Conservation (phyloP, 1,140 invertebrate genomes). For the Oncopodura yosiiana region DNA sequence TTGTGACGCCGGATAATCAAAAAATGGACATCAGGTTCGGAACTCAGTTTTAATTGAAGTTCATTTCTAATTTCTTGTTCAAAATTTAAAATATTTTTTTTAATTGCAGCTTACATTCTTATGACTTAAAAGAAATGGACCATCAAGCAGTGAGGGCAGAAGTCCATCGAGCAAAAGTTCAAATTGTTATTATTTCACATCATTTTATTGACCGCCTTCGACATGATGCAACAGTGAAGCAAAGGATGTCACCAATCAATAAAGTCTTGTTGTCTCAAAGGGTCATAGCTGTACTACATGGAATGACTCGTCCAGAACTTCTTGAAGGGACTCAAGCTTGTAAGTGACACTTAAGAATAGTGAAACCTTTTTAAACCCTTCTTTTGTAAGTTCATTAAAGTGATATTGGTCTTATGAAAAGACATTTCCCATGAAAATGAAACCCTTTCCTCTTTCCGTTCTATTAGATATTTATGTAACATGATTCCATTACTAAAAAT, state of each 20-base stretch:
- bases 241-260: conserved; percentile 31
- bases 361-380: neutral
- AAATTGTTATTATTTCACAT: conserved; percentile 34
- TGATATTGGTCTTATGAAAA: no score
- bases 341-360: conserved; percentile 21
- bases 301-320: conserved; percentile 21
- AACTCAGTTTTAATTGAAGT: neutral
- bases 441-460: no score
- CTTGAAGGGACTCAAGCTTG: conserved; percentile 23
- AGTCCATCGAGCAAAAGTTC: conserved; percentile 33
- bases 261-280: conserved; percentile 26
- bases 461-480: no score
- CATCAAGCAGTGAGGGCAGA: conserved; percentile 19
- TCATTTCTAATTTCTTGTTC: neutral
- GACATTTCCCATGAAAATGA: no score
- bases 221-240: conserved; percentile 20
- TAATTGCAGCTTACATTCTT: conserved; percentile 24
- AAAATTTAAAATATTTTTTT: neutral
- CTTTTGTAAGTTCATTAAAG: no score
- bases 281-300: conserved; percentile 28
- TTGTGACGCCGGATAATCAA: conserved; percentile 23
- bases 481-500: no score
- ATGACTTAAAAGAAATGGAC: conserved; percentile 31
- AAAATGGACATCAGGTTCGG: conserved; percentile 33
- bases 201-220: conserved; percentile 31